Evolutionary conservation across 2,888 invertebrate species (phyloP).

Genomic region (Dasypogon diadema): DNA sequence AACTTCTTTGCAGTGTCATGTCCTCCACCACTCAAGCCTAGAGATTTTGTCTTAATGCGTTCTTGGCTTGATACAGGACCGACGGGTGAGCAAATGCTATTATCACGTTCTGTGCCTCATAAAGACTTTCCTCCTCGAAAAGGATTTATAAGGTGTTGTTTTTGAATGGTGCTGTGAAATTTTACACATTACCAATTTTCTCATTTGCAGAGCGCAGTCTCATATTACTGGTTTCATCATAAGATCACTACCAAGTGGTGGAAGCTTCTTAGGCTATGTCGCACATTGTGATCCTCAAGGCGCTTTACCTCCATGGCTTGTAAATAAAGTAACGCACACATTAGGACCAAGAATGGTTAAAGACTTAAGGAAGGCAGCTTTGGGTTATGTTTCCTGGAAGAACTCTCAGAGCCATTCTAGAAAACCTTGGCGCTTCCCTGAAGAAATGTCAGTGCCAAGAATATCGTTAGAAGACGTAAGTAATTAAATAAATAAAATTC

Average conservation of each 20-base stretch:
- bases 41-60: conserved; percentile 92
- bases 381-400: conserved; percentile 88
- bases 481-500: too few species aligned
- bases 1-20: conserved; percentile 77
- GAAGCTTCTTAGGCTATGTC: conserved; percentile 87
- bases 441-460: conserved; percentile 81
- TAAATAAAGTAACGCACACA: conserved; percentile 84
- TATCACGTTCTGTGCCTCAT: conserved; percentile 92
- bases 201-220: conserved; percentile 71
- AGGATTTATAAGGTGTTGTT: conserved; percentile 77
- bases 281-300: conserved; percentile 92
- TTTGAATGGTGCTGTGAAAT: too few species aligned
- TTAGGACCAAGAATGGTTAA: conserved; percentile 89
- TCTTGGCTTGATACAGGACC: conserved; percentile 90
- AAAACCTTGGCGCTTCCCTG: conserved; percentile 91
- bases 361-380: conserved; percentile 83
- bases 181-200: background rate
- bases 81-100: conserved; percentile 80
- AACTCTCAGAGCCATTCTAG: conserved; percentile 77
- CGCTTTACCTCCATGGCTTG: conserved; percentile 87
- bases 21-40: conserved; percentile 87
- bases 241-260: conserved; percentile 71
- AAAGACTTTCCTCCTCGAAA: conserved; percentile 86
- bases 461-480: conserved; percentile 74
- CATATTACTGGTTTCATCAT: conserved; percentile 78